phyloP scores from a whole-genome alignment of 2,797 vertebrate genomes.

The Fringilla coelebs region DNA sequence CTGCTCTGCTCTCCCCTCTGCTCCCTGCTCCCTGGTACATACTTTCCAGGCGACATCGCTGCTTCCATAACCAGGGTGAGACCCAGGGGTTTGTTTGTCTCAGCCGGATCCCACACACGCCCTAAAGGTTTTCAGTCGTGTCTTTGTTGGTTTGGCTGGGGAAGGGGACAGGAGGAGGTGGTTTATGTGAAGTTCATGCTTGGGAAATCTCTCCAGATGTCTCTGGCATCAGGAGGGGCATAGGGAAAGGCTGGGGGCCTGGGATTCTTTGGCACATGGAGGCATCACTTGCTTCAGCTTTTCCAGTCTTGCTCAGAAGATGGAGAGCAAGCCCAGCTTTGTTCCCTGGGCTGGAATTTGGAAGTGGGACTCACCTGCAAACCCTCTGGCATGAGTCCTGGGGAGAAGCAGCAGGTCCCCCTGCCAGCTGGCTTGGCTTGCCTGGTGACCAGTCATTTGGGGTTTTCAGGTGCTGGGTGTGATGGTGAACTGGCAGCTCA shows the following conservation, averaged over 20 bases:
- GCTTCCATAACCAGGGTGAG: slow-evolving; percentile 44
- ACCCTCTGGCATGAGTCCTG: background rate
- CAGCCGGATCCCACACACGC: slow-evolving; percentile 2
- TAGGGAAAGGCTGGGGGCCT: background rate
- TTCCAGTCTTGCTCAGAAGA: background rate
- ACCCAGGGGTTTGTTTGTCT: slow-evolving; percentile 43
- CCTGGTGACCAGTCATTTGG: background rate
- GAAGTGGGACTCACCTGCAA: background rate
- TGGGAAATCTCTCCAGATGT: background rate
- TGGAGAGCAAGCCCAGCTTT: background rate
- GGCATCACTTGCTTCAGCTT: background rate
- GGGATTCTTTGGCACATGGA: background rate
- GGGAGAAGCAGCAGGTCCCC: background rate
- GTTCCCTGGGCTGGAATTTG: background rate
- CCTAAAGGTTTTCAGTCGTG: background rate
- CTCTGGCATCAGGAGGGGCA: background rate
- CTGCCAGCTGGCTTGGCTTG: background rate
- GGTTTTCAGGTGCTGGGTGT: background rate
- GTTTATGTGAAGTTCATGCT: background rate
- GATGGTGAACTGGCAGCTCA: background rate
- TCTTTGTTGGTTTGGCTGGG: slow-evolving; percentile 21
- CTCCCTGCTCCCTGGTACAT: slow-evolving; percentile 51
- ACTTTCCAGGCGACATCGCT: slow-evolving; percentile 68
- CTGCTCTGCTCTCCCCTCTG: background rate
- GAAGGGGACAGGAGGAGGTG: background rate